Evolutionary conservation across 2,113 vertebrate species (phyloP).

Genomic region (Pseudopodoces humilis): DNA sequence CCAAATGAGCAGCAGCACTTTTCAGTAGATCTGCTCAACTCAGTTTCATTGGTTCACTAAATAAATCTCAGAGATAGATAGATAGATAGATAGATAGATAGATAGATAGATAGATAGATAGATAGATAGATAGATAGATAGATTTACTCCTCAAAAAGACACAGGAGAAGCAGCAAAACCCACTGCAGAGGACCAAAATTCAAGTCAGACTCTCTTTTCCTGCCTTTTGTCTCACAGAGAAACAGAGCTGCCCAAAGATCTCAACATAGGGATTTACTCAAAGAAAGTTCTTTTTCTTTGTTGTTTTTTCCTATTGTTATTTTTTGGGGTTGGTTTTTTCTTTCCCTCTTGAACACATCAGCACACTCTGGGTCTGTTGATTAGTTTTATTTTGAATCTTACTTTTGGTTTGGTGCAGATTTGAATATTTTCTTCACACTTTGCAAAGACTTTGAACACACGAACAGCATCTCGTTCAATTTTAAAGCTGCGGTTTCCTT

Average conservation of each 20-base stretch:
- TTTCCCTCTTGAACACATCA: background rate
- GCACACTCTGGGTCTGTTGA: background rate
- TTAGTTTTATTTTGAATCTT: background rate
- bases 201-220: background rate
- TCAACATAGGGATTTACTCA: background rate
- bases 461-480: slow-evolving; percentile 15
- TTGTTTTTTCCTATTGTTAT: background rate
- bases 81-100: too few species aligned
- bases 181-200: background rate
- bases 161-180: background rate
- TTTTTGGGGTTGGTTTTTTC: background rate
- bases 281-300: background rate
- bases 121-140: too few species aligned
- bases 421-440: slow-evolving; percentile 16
- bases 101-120: too few species aligned
- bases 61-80: background rate
- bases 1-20: background rate
- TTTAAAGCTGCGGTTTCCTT: slow-evolving; percentile 64
- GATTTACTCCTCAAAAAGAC: background rate
- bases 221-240: background rate
- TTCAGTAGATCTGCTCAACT: background rate
- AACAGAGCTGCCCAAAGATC: background rate
- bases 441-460: slow-evolving; percentile 48
- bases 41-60: background rate
- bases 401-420: background rate